These are phyloP conservation scores for Drosophila gaucha DNA, from an alignment of 2,888 invertebrate species.

Conservation along the genomic window DNA sequence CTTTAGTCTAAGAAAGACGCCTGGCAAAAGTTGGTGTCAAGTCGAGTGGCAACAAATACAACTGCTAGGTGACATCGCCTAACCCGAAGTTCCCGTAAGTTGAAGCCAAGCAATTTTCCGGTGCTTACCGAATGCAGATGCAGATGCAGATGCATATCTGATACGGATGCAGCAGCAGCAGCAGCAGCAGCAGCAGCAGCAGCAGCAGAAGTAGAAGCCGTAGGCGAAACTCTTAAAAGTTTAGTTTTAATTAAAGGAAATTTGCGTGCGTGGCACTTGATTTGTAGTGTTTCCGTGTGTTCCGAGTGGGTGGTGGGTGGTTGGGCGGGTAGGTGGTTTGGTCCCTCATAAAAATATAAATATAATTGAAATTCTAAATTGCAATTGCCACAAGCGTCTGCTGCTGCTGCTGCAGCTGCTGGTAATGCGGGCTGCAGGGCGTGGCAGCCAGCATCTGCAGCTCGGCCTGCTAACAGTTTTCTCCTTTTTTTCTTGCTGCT, in stretches of 20 bases:
- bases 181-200: slow-evolving; percentile 31
- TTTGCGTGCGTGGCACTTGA: slow-evolving; percentile 76
- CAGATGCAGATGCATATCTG: slow-evolving; percentile 31
- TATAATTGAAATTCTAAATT: slow-evolving; percentile 78
- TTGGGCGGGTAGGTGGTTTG: not conserved
- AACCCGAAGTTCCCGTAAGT: slow-evolving; percentile 20
- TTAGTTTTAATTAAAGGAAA: slow-evolving; percentile 78
- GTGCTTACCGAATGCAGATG: slow-evolving; percentile 34
- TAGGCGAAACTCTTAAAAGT: slow-evolving; percentile 67
- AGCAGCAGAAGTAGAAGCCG: slow-evolving; percentile 21
- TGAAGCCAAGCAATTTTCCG: slow-evolving; percentile 43
- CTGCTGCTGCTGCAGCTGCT: too few relatives aligned
- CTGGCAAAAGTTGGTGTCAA: slow-evolving; percentile 35
- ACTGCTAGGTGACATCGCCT: slow-evolving; percentile 33
- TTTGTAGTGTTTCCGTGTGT: slow-evolving; percentile 70
- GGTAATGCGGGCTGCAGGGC: too few relatives aligned
- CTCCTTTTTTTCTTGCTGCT: slow-evolving; percentile 19
- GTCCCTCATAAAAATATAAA: slow-evolving; percentile 68
- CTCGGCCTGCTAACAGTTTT: slow-evolving; percentile 23
- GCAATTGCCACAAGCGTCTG: slow-evolving; percentile 69
- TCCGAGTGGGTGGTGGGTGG: slow-evolving; percentile 1
- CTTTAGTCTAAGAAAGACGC: slow-evolving; percentile 9
- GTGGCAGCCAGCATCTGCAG: too few relatives aligned
- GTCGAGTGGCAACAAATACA: slow-evolving; percentile 30
- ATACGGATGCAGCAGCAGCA: slow-evolving; percentile 11